Evolutionary conservation across 2,888 invertebrate genomes (phyloP), one percentile per base, ranked within the genome.

Genomic region (Aethes cnicana): DNA sequence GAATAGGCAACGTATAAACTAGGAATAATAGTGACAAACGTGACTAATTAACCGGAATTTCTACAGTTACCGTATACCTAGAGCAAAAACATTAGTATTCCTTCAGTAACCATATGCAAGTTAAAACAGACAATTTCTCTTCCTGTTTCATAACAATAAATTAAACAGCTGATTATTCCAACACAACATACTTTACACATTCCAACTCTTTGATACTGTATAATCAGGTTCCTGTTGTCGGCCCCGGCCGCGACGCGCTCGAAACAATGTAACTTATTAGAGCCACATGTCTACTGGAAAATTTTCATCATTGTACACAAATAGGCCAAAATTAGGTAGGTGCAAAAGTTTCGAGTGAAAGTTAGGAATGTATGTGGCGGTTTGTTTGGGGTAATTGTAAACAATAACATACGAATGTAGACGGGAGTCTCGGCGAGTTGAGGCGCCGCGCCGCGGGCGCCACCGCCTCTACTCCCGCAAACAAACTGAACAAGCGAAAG

Each of bases 351-450:
- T 69, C 62, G 69, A 69, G 65, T 61, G 67, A 63, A 81, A 77
- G 73, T 82, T 81, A 61, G 58, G 60, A 75, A 81, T 81, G 77
- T 79, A 81, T 81, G 73, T 73, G 68, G 68, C 68, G 72, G 74
- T 77, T 69, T 77, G 72, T 78, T 81, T 77, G 69, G 71, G 70
- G 78, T 81, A 80, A 81, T 78, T 77, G 77, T 76, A 76, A 81
- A 79, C 79, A 81, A 81, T 81, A 82, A 80, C 80, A 81, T 77
- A 78, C 78, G 77, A 74, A 80, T 71, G 76, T 70, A 75, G 61
- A 70, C 68, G 63, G 56, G 54, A 59, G 64, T 55, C 57, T 57
- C 55, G 63, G 60, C 55, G 57, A 53, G 48, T 52, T 53, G 48
- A 59, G 53, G 49, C 54, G 47, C 36, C 39, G 42, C 21, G 58